phyloP scores from a whole-genome alignment of 1,140 invertebrate species.

The Heliconius hermathena region DNA sequence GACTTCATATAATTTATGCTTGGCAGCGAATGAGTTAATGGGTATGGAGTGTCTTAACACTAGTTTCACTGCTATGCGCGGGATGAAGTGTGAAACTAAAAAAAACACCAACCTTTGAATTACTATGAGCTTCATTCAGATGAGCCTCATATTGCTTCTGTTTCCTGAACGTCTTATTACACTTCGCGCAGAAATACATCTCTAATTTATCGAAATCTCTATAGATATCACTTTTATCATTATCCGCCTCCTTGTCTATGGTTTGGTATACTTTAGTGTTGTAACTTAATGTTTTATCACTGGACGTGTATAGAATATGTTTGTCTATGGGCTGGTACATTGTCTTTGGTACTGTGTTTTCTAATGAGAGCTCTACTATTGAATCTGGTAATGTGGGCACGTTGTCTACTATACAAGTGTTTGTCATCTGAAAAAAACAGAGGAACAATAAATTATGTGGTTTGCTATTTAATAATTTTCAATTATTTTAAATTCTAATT shows the following conservation, averaged over 20 bases:
- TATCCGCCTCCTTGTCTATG: slow-evolving; percentile 61
- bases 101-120: slow-evolving; percentile 69
- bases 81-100: not conserved
- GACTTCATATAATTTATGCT: too few species aligned
- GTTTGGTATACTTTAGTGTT: slow-evolving; percentile 55
- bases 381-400: slow-evolving; percentile 73
- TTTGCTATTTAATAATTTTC: not conserved
- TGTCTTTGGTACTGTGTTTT: slow-evolving; percentile 74
- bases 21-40: too few species aligned
- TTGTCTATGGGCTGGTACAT: slow-evolving; percentile 75
- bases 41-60: too few species aligned
- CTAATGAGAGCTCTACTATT: slow-evolving; percentile 76
- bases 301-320: slow-evolving; percentile 67
- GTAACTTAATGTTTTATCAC: slow-evolving; percentile 63
- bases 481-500: not conserved
- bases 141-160: slow-evolving; percentile 86
- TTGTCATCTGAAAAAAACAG: slow-evolving; percentile 69
- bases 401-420: slow-evolving; percentile 76
- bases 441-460: too few species aligned
- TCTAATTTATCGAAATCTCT: slow-evolving; percentile 62
- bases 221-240: slow-evolving; percentile 58
- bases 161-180: slow-evolving; percentile 84
- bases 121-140: slow-evolving; percentile 81
- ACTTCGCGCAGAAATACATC: slow-evolving; percentile 81
- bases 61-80: too few species aligned